phyloP scores from a whole-genome alignment of 2,888 invertebrate genomes.

The Deilephila porcellus region DNA sequence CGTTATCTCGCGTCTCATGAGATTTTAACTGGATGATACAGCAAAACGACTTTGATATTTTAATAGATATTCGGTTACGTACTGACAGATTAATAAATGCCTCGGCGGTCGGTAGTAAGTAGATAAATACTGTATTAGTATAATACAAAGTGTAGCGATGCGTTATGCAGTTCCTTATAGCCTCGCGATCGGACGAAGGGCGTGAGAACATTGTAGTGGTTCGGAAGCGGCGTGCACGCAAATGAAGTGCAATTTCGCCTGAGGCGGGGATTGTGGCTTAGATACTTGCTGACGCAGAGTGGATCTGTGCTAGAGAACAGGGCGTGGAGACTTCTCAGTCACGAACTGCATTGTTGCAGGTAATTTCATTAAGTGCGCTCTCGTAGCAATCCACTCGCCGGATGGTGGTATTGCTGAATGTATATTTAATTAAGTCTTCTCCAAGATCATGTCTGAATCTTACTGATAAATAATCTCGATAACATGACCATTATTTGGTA shows the following conservation, averaged over 20 bases:
- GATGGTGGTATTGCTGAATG: conserved; percentile 31
- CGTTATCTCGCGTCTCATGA: conserved; percentile 57
- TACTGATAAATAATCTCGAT: neutral
- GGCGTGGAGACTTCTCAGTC: conserved; percentile 51
- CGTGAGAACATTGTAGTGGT: conserved; percentile 68
- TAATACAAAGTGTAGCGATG: conserved; percentile 45
- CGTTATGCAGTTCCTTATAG: conserved; percentile 51
- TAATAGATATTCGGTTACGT: conserved; percentile 45
- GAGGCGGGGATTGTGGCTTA: conserved; percentile 63
- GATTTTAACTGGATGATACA: conserved; percentile 65
- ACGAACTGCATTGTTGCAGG: conserved; percentile 72
- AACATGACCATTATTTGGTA: neutral
- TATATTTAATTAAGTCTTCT: neutral
- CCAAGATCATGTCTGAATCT: neutral
- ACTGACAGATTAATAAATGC: conserved; percentile 31
- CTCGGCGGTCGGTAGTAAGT: neutral
- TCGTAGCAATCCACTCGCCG: conserved; percentile 38
- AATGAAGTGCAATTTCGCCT: conserved; percentile 77
- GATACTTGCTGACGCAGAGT: conserved; percentile 56
- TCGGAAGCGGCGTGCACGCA: conserved; percentile 68
- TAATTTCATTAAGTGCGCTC: conserved; percentile 68
- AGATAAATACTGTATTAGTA: conserved; percentile 48
- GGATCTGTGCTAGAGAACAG: conserved; percentile 43
- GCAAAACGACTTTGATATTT: conserved; percentile 61
- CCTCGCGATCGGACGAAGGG: conserved; percentile 54